Evolutionary conservation across 2,113 vertebrate genomes (phyloP).

Genomic region (Hoplias malabaricus): DNA sequence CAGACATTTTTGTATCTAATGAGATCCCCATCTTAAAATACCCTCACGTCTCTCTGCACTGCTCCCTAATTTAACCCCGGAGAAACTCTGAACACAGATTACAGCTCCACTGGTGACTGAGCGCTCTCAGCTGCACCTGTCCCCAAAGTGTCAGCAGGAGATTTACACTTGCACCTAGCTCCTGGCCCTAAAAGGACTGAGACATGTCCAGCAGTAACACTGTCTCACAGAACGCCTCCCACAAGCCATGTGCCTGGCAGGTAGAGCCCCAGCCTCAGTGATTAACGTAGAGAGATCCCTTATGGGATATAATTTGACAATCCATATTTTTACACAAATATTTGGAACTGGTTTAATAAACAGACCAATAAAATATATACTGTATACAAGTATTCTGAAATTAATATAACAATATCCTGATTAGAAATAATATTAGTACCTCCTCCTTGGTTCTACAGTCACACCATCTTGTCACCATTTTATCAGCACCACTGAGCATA

Average conservation of each 20-base stretch:
- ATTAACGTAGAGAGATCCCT: no score
- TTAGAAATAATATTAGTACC: no score
- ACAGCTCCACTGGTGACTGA: slow-evolving; percentile 58
- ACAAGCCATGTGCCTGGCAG: neutral
- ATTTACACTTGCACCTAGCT: slow-evolving; percentile 64
- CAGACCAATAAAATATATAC: no score
- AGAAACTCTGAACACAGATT: slow-evolving; percentile 49
- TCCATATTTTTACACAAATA: no score
- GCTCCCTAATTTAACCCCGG: slow-evolving; percentile 39
- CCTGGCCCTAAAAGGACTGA: slow-evolving; percentile 70
- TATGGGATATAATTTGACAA: no score
- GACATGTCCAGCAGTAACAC: slow-evolving; percentile 51
- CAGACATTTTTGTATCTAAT: neutral
- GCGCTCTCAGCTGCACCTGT: slow-evolving; percentile 68
- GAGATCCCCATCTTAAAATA: slow-evolving; percentile 21
- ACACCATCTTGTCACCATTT: no score
- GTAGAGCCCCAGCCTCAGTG: neutral
- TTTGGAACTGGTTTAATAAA: no score
- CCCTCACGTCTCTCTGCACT: neutral
- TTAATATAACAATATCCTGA: no score
- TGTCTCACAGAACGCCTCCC: neutral
- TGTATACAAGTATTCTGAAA: no score
- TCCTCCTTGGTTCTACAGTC: no score
- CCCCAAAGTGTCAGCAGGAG: slow-evolving; percentile 61
- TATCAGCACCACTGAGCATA: no score